Percentiles rank a stretch among this genome's conserved stretches.
phyloP scores from a whole-genome alignment of 1,140 invertebrate species.

The Lerema accius region DNA sequence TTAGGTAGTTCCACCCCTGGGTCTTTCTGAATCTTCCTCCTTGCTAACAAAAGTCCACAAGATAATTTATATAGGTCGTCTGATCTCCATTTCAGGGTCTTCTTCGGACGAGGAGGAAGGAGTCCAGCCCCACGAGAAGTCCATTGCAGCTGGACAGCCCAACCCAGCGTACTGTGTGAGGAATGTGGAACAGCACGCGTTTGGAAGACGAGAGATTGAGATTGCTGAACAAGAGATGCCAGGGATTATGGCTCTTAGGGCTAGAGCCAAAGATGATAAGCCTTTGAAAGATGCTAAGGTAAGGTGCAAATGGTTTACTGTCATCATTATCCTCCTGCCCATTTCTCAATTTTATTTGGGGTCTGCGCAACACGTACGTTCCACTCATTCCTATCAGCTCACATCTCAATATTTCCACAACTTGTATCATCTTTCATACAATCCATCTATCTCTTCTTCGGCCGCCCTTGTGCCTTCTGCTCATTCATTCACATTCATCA shows the following conservation, averaged over 20 bases:
- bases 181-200: constrained; percentile 95
- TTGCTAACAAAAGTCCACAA: neutral
- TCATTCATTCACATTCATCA: too few relatives aligned
- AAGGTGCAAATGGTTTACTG: too few relatives aligned
- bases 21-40: too few relatives aligned
- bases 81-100: constrained; percentile 61
- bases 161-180: constrained; percentile 95
- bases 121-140: constrained; percentile 91
- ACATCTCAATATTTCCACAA: too few relatives aligned
- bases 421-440: too few relatives aligned
- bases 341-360: too few relatives aligned
- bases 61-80: constrained; percentile 22
- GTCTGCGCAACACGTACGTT: too few relatives aligned
- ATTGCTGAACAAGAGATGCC: constrained; percentile 99
- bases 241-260: constrained; percentile 96
- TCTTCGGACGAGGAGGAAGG: constrained; percentile 79
- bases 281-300: constrained; percentile 96
- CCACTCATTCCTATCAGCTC: too few relatives aligned
- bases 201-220: constrained; percentile 97
- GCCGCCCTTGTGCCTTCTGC: too few relatives aligned
- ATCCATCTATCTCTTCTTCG: too few relatives aligned
- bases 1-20: too few relatives aligned
- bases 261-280: constrained; percentile 95
- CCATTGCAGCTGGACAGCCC: constrained; percentile 91
- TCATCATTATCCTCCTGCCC: too few relatives aligned